Evolutionary conservation across 2,888 invertebrate genomes (phyloP), one percentile per base, ranked within the genome.

Genomic region (Branchipolynoe longqiensis): DNA sequence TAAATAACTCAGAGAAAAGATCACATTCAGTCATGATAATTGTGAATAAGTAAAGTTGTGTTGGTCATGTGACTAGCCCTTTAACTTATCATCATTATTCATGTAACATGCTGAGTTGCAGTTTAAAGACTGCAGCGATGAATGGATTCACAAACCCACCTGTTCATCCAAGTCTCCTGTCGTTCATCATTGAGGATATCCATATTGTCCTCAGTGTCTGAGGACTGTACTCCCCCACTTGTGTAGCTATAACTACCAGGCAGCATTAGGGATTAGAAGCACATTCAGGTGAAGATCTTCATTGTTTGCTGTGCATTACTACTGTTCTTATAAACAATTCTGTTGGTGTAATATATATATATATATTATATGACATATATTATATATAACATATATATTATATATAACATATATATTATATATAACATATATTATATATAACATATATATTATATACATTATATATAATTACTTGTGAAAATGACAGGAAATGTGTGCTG

Each of bases 141-240:
- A 12, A 8, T 8, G 58, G 12, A 25, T 4, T 4, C 4, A 25
- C 18, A 8, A 1, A 38, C 62, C 73, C 64, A 84, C 84, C 84
- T 84, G 64, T 84, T 84, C 38, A 84, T 84, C 84, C 84, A 84
- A n/a, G 84, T 84, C 38, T 84, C 84, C 40, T 84, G 84, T 22
- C 62, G 40, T 38, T 84, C 84, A 18, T 48, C 48, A 84, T 59
- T 62, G 31, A 84, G 84, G 73, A 48, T 59, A 41, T 84, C 84
- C 48, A 69, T 62, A 28, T 84, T 25, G 38, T 84, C 64, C 38
- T 69, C 84, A 22, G 59, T 59, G 73, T 84, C 84, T 12, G 84
- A 84, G 31, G 78, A 78, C 28, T 41, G 78, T 41, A 22, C 22
- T 48, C 48, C 78, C 8, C 78, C 78, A 78, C 78, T 78, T 3